phyloP scores from a whole-genome alignment of 2,888 invertebrate species.

The Scrobipalpa atriplicella region DNA sequence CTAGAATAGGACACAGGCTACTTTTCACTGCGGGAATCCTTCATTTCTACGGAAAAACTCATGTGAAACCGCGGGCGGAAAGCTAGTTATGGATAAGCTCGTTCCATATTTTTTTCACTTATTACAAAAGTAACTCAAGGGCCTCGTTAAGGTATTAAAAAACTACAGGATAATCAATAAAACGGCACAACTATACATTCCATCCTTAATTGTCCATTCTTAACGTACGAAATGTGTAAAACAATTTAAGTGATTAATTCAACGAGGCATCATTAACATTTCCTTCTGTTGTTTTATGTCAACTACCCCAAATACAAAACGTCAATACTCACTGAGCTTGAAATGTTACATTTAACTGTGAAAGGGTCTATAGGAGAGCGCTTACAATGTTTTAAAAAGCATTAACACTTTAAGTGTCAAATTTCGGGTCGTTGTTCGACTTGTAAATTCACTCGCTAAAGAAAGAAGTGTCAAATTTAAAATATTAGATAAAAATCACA shows the following conservation, averaged over 20 bases:
- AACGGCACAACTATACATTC: neutral
- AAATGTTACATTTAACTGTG: neutral
- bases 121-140: neutral
- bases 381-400: too few relatives aligned
- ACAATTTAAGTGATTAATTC: slow-evolving; percentile 1
- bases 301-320: slow-evolving; percentile 25
- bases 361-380: neutral
- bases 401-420: too few relatives aligned
- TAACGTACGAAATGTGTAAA: neutral
- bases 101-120: too few relatives aligned
- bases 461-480: too few relatives aligned
- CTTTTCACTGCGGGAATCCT: too few relatives aligned
- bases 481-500: too few relatives aligned
- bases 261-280: slow-evolving; percentile 20
- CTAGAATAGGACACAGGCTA: too few relatives aligned
- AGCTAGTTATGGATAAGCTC: too few relatives aligned
- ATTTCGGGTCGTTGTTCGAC: too few relatives aligned
- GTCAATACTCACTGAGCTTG: slow-evolving; percentile 4
- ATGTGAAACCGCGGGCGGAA: too few relatives aligned
- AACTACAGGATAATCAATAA: neutral
- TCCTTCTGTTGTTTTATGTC: slow-evolving; percentile 14
- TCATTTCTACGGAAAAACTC: too few relatives aligned
- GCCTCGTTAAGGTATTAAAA: neutral
- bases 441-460: too few relatives aligned
- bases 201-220: slow-evolving; percentile 1